Evolutionary conservation across 1,140 invertebrate genomes (phyloP), one percentile per base, ranked within the genome.

Genomic region (Lordiphosa stackelbergi): DNA sequence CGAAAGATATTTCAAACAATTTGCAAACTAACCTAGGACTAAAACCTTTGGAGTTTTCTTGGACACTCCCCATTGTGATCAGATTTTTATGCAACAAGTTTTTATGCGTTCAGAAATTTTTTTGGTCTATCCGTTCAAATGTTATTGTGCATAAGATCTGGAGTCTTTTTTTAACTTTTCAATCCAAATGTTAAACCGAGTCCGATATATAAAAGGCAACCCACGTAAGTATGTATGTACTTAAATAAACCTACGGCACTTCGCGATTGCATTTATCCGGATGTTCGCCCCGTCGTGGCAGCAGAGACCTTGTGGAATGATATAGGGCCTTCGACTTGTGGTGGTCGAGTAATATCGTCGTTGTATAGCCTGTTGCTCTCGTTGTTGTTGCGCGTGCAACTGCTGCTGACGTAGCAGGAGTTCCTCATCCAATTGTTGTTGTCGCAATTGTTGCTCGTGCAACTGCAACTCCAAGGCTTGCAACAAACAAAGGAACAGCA

Each of bases 231-330:
- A 31, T 31, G 7, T 8, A 31, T 8, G 7, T 31, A 31, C 28
- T 8, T 0, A 31, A 31, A 8, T 40, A 12, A 24, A 85, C 85
- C 85, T 72, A 86, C 85, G 85, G 85, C 51, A 86, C 85, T 86
- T 86, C 85, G n/a, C 81, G 74, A 28, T 37, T 56, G 40, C 85
- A 86, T 51, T 86, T 86, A 0, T 68, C 48, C 38, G 85, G 74
- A 63, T 78, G 66, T 2, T 73, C 61, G 8, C 81, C 68, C 1
- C 71, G 63, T 7, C 66, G 53, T 5, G 85, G 85, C 55, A 86
- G 43, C 8, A 85, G n/a, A 86, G 41, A 5, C 85, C 85, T 6
- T 75, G 68, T 4, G 73, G 58, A 4, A 79, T 79, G 13, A 83
- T 46, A 13, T 65, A 73, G 8, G 85, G 85, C 10, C 69, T 79